Percentiles rank a stretch among this genome's conserved stretches.
Evolutionary conservation across 2,888 invertebrate genomes (phyloP).

Genomic region (Scrobipalpa costella): DNA sequence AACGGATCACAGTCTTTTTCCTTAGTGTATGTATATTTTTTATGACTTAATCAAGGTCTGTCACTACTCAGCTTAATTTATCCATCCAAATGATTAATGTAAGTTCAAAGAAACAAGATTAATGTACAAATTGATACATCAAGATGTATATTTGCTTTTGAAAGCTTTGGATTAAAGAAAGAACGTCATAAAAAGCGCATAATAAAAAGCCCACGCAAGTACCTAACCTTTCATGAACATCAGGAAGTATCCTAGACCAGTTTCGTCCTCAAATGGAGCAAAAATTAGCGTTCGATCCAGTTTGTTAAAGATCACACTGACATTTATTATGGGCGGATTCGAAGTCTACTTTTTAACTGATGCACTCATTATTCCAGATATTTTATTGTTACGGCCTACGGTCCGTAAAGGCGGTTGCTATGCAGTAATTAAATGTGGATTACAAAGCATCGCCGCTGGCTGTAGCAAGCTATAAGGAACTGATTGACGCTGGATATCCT

Average conservation of each 20-base stretch:
- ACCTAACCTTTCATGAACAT: slow-evolving; percentile 38
- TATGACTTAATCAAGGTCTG: not conserved
- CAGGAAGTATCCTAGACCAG: slow-evolving; percentile 67
- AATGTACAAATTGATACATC: not conserved
- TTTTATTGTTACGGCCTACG: slow-evolving; percentile 24
- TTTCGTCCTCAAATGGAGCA: slow-evolving; percentile 68
- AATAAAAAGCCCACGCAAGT: not conserved
- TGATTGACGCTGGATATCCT: slow-evolving; percentile 15
- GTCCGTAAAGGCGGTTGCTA: slow-evolving; percentile 15
- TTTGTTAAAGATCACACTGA: slow-evolving; percentile 73
- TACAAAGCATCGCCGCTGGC: slow-evolving; percentile 20
- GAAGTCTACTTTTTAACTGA: slow-evolving; percentile 43
- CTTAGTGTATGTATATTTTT: too few species aligned
- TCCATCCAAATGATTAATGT: slow-evolving; percentile 1
- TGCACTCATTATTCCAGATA: slow-evolving; percentile 27
- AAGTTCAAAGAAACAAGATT: not conserved
- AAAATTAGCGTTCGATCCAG: slow-evolving; percentile 63
- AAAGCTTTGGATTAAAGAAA: not conserved
- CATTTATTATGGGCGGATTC: slow-evolving; percentile 59
- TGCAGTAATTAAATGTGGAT: slow-evolving; percentile 13
- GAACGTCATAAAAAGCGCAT: not conserved
- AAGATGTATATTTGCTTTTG: too few species aligned
- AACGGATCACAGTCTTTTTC: too few species aligned
- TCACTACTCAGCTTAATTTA: slow-evolving; percentile 1
- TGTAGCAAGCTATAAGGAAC: slow-evolving; percentile 17